Percentiles rank a stretch among this genome's conserved stretches.
Evolutionary conservation across 2,888 invertebrate genomes (phyloP).

Genomic region (Yponomeuta evonymella): DNA sequence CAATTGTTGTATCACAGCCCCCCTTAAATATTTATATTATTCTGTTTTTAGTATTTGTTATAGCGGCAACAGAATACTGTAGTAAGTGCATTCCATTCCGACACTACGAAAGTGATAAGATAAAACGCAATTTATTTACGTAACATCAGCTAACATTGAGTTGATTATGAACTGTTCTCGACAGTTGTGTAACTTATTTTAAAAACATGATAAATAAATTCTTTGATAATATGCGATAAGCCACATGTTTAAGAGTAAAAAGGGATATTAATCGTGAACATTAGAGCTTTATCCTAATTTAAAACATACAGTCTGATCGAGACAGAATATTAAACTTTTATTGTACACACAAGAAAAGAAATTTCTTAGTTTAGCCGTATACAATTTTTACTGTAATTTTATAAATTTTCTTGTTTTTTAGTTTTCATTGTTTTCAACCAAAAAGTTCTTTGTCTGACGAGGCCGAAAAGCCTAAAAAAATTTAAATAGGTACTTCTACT

Average conservation of each 20-base stretch:
- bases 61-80: neutral
- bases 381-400: too few species aligned
- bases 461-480: neutral
- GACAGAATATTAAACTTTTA: too few species aligned
- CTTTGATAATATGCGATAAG: neutral
- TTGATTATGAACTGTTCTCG: slow-evolving; percentile 9
- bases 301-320: too few species aligned
- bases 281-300: too few species aligned
- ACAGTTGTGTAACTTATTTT: slow-evolving; percentile 17
- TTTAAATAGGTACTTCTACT: neutral
- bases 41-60: too few species aligned
- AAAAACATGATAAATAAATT: neutral
- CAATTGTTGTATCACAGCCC: too few species aligned
- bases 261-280: neutral
- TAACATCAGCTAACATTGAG: slow-evolving; percentile 11
- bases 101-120: neutral
- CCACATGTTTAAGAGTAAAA: neutral
- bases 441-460: too few species aligned
- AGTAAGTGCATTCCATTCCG: neutral
- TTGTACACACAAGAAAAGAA: too few species aligned
- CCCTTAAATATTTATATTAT: too few species aligned
- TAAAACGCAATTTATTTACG: slow-evolving; percentile 12
- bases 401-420: too few species aligned
- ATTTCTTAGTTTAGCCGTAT: too few species aligned
- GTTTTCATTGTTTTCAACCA: too few species aligned